Conservation (phyloP, 64 coral and sea anemone species). For the Pocillopora verrucosa region DNA sequence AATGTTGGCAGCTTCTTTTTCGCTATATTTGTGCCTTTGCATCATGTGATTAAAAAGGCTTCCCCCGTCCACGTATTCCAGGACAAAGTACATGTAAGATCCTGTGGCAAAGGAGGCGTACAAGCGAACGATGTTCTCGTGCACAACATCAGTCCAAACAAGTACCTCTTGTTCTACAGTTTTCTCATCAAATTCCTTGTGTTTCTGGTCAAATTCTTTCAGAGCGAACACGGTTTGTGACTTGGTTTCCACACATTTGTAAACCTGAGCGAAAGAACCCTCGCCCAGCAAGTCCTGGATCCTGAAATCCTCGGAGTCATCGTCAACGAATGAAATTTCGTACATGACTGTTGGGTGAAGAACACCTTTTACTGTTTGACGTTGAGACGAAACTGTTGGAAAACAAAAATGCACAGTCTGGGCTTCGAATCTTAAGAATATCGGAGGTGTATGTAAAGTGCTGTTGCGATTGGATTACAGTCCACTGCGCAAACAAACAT, state of each 20-base stretch:
- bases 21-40: constrained; percentile 68
- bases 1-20: constrained; percentile 79
- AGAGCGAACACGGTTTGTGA: constrained; percentile 78
- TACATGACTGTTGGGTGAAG: not conserved
- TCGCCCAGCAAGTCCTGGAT: constrained; percentile 82
- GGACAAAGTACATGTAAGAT: constrained; percentile 85
- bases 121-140: constrained; percentile 78
- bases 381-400: not conserved
- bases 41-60: constrained; percentile 81
- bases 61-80: constrained; percentile 76
- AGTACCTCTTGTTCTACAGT: constrained; percentile 71
- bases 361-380: too few species aligned
- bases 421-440: not conserved
- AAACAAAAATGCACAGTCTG: not conserved
- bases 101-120: constrained; percentile 74
- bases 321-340: constrained; percentile 24
- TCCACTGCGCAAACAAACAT: not conserved
- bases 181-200: constrained; percentile 69
- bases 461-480: constrained; percentile 8
- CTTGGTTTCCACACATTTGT: constrained; percentile 78
- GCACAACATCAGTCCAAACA: constrained; percentile 74
- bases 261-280: constrained; percentile 88
- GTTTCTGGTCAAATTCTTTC: constrained; percentile 85
- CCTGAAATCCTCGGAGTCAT: constrained; percentile 71
- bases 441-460: not conserved